Evolutionary conservation across 2,113 vertebrate genomes (phyloP).

Genomic region (Myrmecophaga tridactyla): DNA sequence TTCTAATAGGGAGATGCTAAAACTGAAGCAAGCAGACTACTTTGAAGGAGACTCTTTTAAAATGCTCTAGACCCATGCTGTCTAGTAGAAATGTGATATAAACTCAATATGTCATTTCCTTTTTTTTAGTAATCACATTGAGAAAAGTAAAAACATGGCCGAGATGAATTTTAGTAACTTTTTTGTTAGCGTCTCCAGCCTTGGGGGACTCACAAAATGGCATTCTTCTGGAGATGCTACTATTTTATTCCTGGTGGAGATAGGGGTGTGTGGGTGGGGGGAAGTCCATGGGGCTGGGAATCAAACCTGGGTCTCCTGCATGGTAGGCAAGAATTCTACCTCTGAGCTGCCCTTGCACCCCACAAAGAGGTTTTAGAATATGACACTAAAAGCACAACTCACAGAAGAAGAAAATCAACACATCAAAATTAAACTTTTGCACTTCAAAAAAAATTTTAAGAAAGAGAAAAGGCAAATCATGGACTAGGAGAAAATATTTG

Average conservation of each 20-base stretch:
- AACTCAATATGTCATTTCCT: not conserved
- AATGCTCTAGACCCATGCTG: not conserved
- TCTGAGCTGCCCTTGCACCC: too few species aligned
- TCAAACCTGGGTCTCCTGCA: too few species aligned
- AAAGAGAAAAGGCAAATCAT: not conserved
- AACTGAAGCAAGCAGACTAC: conserved; percentile 44
- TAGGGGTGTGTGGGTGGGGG: too few species aligned
- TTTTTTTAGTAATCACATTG: not conserved
- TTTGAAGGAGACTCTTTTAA: conserved; percentile 17
- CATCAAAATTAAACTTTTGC: not conserved
- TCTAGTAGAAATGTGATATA: not conserved
- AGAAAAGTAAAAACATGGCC: not conserved
- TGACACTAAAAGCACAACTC: not conserved
- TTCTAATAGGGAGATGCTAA: conserved; percentile 22
- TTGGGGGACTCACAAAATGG: not conserved
- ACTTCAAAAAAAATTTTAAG: not conserved
- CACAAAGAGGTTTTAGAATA: not conserved
- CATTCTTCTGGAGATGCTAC: not conserved
- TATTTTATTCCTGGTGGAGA: not conserved
- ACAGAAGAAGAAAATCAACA: not conserved
- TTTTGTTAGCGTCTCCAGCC: not conserved
- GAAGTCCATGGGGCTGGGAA: too few species aligned
- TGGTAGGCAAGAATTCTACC: too few species aligned
- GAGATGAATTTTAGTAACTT: not conserved
- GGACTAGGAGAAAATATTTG: not conserved